Percentiles rank a stretch among this genome's conserved stretches.
These are phyloP conservation scores for Eucidaris tribuloides DNA, from an alignment of 35 echinoderm and acorn worm species.

Conservation along the genomic window DNA sequence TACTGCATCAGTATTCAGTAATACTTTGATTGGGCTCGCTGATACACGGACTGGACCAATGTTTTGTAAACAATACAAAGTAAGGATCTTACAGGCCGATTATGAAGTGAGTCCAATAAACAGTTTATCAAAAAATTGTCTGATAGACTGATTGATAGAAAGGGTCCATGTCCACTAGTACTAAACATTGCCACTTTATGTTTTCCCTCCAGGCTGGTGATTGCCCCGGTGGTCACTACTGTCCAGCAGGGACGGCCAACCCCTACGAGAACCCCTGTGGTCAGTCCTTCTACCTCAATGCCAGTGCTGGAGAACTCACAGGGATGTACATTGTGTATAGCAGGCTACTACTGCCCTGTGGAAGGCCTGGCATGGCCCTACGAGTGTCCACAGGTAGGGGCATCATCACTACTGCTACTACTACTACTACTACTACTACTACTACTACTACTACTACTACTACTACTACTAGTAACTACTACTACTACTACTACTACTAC, in stretches of 20 bases:
- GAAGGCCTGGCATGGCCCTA: constrained; percentile 89
- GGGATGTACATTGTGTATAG: constrained; percentile 89
- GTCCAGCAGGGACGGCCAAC: constrained; percentile 87
- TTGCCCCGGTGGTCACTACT: constrained; percentile 94
- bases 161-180: too few relatives aligned
- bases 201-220: constrained; percentile 76
- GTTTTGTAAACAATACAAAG: too few relatives aligned
- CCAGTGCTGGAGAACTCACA: constrained; percentile 85
- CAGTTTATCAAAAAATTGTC: too few relatives aligned
- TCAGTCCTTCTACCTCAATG: constrained; percentile 90
- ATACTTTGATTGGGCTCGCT: too few relatives aligned
- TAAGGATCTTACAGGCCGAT: too few relatives aligned
- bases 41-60: too few relatives aligned
- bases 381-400: constrained; percentile 66
- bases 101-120: too few relatives aligned
- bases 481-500: neutral
- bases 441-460: neutral
- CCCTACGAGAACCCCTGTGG: constrained; percentile 81
- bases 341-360: constrained; percentile 89
- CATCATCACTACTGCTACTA: neutral
- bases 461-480: neutral
- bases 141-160: too few relatives aligned
- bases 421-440: neutral
- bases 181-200: too few relatives aligned
- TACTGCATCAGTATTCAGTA: too few relatives aligned